Base-by-base conservation (phyloP, 2,797 vertebrate genomes). In the Sebastes matsubarae region DNA sequence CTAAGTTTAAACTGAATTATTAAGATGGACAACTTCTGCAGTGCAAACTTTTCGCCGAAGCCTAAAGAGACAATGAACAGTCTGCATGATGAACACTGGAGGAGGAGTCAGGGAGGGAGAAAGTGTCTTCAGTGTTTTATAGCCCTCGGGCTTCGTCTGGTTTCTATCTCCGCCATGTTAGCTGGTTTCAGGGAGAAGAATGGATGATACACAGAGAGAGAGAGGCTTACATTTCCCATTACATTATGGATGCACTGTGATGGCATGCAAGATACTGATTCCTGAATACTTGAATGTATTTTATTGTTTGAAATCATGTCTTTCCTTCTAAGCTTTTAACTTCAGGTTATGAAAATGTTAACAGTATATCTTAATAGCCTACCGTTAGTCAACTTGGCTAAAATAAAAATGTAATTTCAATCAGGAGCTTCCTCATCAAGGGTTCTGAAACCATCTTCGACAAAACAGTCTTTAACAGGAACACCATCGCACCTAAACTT, bases 91-190 rank as follows among this genome's bases (percentile, higher is more conserved):
- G 82, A 89, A 91, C 89, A 90, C 81, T 58, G 80, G 79, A 89
- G 88, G 91, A 87, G 90, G 92, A 92, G 91, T 82, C 80, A 80
- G 80, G 75, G 84, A 83, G 80, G 77, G 78, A 80, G 79, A 79
- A 75, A 70, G 80, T 69, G 85, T 92, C 86, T 88, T 87, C 90
- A 65, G 88, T 82, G 83, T 87, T 90, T 92, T 86, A 80, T 25
- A 88, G 88, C 90, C 91, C 91, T 84, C 78, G 72, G 90, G 91
- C 90, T 89, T 89, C 30, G 90, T 90, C 88, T 90, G 89, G 79
- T 89, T 90, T 91, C 90, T 67, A 79, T 90, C 88, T 87, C 72
- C 80, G 71, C 83, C 75, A 72, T 54, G 75, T 88, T 89, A 32
- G 81, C 86, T 61, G 79, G 79, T 72, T 87, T 89, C 79, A 80